Conservation (phyloP, 2,797 vertebrate species). For the Leptatherina wallacei region DNA sequence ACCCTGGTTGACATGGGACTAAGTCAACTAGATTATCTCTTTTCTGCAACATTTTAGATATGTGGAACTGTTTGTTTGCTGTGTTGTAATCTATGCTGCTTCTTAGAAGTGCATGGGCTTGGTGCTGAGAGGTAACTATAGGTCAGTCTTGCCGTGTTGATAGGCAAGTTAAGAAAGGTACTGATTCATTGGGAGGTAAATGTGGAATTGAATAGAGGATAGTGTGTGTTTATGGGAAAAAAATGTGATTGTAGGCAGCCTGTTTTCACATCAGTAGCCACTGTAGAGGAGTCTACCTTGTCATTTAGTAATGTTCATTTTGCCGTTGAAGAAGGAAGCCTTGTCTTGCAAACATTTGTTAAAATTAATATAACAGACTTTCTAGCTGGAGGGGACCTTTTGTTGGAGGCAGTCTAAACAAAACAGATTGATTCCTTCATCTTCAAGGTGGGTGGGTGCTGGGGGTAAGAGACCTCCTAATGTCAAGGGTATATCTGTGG, state of each 20-base stretch:
- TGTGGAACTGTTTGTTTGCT: conserved; percentile 47
- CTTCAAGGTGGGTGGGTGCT: conserved; percentile 30
- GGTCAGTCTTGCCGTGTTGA: conserved; percentile 45
- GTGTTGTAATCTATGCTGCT: conserved; percentile 53
- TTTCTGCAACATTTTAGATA: conserved; percentile 31
- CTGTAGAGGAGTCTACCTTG: conserved; percentile 33
- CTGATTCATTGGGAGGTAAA: conserved; percentile 45
- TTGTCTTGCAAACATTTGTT: conserved; percentile 54
- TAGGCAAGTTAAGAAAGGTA: conserved; percentile 58
- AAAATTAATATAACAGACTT: conserved; percentile 48
- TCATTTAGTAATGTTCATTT: conserved; percentile 51
- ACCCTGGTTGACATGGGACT: conserved; percentile 43
- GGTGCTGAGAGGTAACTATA: conserved; percentile 46
- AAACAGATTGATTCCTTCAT: conserved; percentile 56
- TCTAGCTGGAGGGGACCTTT: conserved; percentile 27
- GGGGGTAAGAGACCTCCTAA: conserved; percentile 60
- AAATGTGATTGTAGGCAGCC: conserved; percentile 15
- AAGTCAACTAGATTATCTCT: conserved; percentile 51
- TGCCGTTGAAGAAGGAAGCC: conserved; percentile 31
- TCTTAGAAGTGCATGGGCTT: conserved; percentile 54
- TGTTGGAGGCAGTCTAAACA: conserved; percentile 58
- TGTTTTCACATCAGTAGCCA: conserved; percentile 53
- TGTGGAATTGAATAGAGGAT: neutral
- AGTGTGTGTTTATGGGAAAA: neutral
- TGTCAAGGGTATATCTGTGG: conserved; percentile 83